These are phyloP conservation scores for Lytechinus pictus DNA, from an alignment of 35 echinoderm and acorn worm species.

Conservation along the genomic window DNA sequence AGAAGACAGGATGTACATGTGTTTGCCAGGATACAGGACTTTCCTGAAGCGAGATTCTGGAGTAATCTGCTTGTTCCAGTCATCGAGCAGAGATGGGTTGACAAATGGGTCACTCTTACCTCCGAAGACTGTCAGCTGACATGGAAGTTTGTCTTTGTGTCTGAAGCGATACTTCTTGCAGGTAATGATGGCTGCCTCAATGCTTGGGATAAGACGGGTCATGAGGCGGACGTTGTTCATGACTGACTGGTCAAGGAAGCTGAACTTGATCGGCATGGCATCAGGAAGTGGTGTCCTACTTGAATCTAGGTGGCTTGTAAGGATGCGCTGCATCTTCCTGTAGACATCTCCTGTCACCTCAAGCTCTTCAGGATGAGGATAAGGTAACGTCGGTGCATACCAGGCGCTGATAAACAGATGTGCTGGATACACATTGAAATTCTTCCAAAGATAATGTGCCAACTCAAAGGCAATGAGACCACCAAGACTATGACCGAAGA, in stretches of 20 bases:
- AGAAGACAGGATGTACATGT: constrained; percentile 82
- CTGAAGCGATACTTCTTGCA: constrained; percentile 91
- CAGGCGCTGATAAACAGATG: constrained; percentile 91
- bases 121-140: constrained; percentile 79
- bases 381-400: constrained; percentile 91
- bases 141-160: constrained; percentile 79
- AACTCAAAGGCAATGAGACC: constrained; percentile 91
- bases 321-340: constrained; percentile 69
- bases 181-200: constrained; percentile 82
- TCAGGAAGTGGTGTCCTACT: constrained; percentile 61
- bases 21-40: constrained; percentile 77
- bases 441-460: constrained; percentile 76
- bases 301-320: constrained; percentile 62
- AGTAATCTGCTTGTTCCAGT: constrained; percentile 79
- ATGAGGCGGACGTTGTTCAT: constrained; percentile 81
- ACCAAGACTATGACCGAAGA: constrained; percentile 96
- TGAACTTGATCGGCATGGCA: constrained; percentile 81
- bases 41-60: constrained; percentile 74
- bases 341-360: constrained; percentile 75
- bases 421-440: constrained; percentile 74
- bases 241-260: constrained; percentile 85
- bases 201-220: constrained; percentile 81
- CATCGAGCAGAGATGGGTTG: constrained; percentile 75
- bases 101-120: constrained; percentile 91
- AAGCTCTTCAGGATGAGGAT: constrained; percentile 94